Evolutionary conservation across 2,888 invertebrate species (phyloP), one percentile per base, ranked within the genome.

Genomic region (Lissonota sp.): DNA sequence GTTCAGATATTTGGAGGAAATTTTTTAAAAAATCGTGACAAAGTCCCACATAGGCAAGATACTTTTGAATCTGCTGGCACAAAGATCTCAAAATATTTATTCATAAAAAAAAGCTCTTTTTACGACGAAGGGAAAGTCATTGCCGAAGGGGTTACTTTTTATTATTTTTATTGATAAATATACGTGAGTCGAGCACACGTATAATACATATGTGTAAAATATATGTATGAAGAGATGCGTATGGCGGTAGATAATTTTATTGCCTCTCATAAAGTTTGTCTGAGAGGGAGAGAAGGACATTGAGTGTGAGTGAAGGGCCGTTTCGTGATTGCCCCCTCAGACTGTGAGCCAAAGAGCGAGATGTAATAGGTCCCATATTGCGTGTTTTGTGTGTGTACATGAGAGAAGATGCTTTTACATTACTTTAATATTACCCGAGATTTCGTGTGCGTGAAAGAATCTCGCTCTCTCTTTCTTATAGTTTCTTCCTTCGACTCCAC

Each of bases 241-340:
- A 79, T 49, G 66, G 70, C 77, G 66, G 83, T 75, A 79, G 79
- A 84, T 83, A 80, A 82, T 84, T 84, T 84, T 83, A 83, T 84
- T 83, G 72, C 83, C 84, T 62, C 83, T 72, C 83, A 80, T 84
- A 84, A 84, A 84, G 76, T 79, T 79, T 62, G 80, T 75, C 79
- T 53, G 40, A 66, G 40, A 74, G 55, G 14, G 46, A 57, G 63
- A 42, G 46, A 39, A 37, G 39, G 46, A 39, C 49, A 49, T 12
- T 26, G 72, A 62, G 53, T 10, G 39, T 6, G 77, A 69, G 69
- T 77, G 64, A 77, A 80, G 80, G 80, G 80, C 72, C 72, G 39
- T 60, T 60, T 67, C 63, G 60, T 76, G 76, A 80, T 72, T 80
- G 77, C 80, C 72, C 26, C 73, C 64, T 69, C 40, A 58, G 39